Conservation (phyloP, 92 coral and sea anemone genomes). For the Muricea muricata region DNA sequence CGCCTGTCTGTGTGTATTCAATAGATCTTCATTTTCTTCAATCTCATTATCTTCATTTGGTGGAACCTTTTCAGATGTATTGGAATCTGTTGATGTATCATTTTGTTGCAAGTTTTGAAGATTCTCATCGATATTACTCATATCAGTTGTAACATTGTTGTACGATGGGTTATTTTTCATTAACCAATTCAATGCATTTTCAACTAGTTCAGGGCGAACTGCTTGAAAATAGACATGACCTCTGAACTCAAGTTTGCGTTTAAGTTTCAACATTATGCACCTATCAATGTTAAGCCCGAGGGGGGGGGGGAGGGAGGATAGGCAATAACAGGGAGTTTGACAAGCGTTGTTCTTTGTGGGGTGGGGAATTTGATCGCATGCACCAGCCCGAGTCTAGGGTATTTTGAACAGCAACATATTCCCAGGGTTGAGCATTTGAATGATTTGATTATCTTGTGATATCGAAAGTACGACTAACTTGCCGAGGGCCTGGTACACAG, state of each 20-base stretch:
- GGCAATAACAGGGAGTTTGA: no score
- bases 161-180: neutral
- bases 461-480: no score
- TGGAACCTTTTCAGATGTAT: neutral
- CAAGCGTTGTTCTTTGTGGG: no score
- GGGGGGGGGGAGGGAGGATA: no score
- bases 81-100: neutral
- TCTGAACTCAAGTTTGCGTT: neutral
- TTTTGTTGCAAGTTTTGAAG: neutral
- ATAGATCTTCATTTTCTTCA: neutral
- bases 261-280: neutral
- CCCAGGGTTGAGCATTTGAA: no score
- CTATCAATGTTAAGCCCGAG: no score
- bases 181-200: neutral
- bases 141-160: neutral
- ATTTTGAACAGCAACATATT: no score
- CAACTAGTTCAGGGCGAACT: neutral
- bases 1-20: no score
- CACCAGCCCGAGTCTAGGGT: no score
- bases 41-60: neutral
- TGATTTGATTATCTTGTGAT: no score
- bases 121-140: neutral
- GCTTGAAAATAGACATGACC: conserved; percentile 6
- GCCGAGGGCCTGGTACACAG: no score
- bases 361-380: no score